Conservation (phyloP, 1,140 invertebrate genomes). For the Megalopta genalis region DNA sequence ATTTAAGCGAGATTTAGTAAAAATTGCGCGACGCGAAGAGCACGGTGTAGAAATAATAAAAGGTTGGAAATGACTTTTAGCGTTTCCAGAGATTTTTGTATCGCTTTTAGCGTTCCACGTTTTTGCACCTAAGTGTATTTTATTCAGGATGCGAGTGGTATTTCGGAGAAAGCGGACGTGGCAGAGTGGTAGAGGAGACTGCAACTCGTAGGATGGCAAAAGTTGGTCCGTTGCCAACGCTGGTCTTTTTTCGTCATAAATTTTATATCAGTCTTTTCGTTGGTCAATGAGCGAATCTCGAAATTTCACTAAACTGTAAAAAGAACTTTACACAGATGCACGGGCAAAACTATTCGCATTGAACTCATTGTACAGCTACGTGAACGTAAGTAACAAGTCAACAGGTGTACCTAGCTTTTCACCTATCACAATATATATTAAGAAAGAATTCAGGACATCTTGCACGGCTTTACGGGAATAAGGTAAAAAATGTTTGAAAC, state of each 20-base stretch:
- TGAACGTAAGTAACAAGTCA: background rate
- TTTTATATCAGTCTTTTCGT: background rate
- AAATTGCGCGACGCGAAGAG: too few species aligned
- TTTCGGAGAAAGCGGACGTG: slow-evolving; percentile 5
- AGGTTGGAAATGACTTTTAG: too few species aligned
- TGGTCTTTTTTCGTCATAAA: background rate
- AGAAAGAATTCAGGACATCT: background rate
- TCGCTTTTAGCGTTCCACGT: background rate
- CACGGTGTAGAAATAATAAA: too few species aligned
- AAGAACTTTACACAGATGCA: background rate
- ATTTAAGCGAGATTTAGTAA: too few species aligned
- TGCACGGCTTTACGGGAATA: background rate
- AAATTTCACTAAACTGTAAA: background rate
- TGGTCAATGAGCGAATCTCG: slow-evolving; percentile 17
- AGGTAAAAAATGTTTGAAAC: background rate
- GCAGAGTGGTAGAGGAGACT: background rate
- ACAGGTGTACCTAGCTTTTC: background rate
- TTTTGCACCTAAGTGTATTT: slow-evolving; percentile 9
- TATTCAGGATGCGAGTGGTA: slow-evolving; percentile 31
- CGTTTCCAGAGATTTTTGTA: too few species aligned
- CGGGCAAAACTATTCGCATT: background rate
- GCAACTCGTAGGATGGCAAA: background rate
- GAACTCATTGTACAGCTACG: background rate
- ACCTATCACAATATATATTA: background rate
- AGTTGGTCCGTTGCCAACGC: background rate